These are phyloP conservation scores for Columbina picui DNA, from an alignment of 2,113 vertebrate genomes.

Conservation along the genomic window DNA sequence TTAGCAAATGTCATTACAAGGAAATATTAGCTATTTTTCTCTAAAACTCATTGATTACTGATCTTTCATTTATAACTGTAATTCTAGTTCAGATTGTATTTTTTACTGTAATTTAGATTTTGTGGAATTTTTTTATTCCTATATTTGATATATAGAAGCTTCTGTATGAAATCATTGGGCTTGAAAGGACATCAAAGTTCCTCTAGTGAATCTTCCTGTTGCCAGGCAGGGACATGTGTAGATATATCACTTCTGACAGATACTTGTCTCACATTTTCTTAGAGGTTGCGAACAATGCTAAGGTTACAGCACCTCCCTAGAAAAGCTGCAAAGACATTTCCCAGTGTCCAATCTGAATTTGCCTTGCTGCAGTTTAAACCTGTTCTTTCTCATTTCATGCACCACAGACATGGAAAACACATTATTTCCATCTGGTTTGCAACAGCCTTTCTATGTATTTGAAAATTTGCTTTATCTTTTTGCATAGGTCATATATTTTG, in stretches of 20 bases:
- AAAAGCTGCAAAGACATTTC: neutral
- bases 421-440: neutral
- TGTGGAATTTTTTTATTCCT: neutral
- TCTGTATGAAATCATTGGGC: neutral
- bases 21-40: neutral
- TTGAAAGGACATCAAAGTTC: slow-evolving; percentile 3
- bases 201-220: neutral
- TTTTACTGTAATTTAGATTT: neutral
- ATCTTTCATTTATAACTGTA: neutral
- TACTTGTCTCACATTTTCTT: neutral
- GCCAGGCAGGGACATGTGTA: neutral
- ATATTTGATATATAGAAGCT: neutral
- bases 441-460: neutral
- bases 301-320: neutral
- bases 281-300: neutral
- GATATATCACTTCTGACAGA: slow-evolving; percentile 9
- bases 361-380: neutral
- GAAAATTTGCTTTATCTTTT: neutral
- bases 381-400: neutral
- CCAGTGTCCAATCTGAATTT: neutral
- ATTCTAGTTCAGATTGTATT: neutral
- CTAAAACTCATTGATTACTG: neutral
- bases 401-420: neutral
- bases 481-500: neutral
- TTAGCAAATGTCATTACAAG: neutral